Percentiles rank a stretch among this genome's conserved stretches.
These are phyloP conservation scores for Eonycteris spelaea DNA, from an alignment of 2,113 vertebrate species.

Conservation along the genomic window DNA sequence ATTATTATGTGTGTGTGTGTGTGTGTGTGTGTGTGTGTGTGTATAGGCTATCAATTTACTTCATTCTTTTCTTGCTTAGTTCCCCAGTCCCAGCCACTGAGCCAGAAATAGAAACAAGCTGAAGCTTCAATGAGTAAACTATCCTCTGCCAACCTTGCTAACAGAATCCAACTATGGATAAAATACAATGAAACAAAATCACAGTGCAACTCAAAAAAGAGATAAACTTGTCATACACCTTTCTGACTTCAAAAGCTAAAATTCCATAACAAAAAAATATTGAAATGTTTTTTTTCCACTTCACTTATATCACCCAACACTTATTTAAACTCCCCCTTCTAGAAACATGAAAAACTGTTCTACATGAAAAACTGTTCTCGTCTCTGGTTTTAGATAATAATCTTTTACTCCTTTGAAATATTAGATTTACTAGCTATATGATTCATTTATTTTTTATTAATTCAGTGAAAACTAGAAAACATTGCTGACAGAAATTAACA, in stretches of 20 bases:
- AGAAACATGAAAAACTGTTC: background rate
- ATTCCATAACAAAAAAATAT: background rate
- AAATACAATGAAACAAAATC: background rate
- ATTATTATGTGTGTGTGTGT: no score
- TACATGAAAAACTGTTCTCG: background rate
- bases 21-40: no score
- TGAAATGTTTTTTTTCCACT: background rate
- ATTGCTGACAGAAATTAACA: background rate
- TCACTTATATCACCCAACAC: background rate
- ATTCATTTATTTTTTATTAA: conserved; percentile 45
- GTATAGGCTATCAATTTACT: background rate
- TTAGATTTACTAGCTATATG: conserved; percentile 25
- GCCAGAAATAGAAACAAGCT: conserved; percentile 7
- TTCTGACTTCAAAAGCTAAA: background rate
- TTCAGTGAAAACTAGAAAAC: background rate
- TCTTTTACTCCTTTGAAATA: conserved; percentile 29
- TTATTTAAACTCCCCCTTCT: background rate
- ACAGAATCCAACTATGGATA: background rate
- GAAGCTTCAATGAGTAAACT: background rate
- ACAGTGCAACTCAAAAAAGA: background rate
- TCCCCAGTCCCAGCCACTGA: background rate
- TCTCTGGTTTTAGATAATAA: background rate
- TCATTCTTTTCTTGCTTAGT: background rate
- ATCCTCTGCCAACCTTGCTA: background rate
- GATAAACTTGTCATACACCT: background rate